Evolutionary conservation across 2,113 vertebrate genomes (phyloP).

Genomic region (Notarius quadriscutis): DNA sequence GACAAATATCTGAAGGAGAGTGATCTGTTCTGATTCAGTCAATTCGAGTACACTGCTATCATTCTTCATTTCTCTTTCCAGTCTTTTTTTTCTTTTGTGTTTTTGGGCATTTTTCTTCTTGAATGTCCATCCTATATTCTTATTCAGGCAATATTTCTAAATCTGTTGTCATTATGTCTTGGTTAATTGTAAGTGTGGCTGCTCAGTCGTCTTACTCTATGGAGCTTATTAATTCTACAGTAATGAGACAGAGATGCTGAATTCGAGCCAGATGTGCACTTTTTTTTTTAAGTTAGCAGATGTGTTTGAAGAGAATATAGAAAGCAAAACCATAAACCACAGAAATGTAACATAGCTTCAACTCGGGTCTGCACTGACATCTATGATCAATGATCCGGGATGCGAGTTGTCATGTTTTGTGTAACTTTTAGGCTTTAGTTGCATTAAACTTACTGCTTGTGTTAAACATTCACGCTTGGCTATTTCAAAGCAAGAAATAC

Average conservation of each 20-base stretch:
- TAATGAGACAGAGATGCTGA: conserved; percentile 30
- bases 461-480: neutral
- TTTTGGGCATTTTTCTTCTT: neutral
- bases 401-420: conserved; percentile 19
- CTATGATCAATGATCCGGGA: neutral
- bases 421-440: neutral
- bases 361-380: neutral
- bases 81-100: neutral
- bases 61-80: conserved; percentile 1
- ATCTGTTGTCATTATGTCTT: neutral
- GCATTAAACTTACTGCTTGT: neutral
- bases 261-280: conserved; percentile 30
- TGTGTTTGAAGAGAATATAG: neutral
- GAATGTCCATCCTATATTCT: neutral
- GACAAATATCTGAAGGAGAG: neutral
- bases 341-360: neutral
- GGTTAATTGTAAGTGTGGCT: conserved; percentile 37
- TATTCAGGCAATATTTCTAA: neutral
- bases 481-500: neutral
- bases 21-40: neutral
- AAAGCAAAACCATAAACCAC: neutral
- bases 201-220: neutral
- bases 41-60: neutral
- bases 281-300: neutral
- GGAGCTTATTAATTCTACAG: conserved; percentile 42